These are phyloP conservation scores for Limanda limanda DNA, from an alignment of 2,113 vertebrate species.

Conservation along the genomic window DNA sequence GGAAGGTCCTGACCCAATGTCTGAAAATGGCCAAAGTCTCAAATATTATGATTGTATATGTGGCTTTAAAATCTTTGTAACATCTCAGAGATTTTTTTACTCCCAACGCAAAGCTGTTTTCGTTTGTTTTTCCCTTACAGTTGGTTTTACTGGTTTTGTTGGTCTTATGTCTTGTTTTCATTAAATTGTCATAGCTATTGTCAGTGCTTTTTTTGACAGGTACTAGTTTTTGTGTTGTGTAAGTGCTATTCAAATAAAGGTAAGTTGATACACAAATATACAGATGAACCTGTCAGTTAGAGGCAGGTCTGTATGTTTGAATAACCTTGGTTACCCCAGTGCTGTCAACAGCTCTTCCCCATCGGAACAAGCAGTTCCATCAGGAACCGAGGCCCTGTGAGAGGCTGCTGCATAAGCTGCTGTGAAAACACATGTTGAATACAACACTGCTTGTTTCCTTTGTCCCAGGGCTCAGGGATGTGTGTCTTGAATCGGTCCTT, in stretches of 20 bases:
- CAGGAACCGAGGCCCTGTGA: not conserved
- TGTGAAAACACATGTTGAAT: slow-evolving; percentile 1
- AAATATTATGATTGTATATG: no score
- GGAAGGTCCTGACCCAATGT: no score
- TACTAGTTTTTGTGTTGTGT: not conserved
- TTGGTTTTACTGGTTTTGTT: no score
- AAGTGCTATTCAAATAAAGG: not conserved
- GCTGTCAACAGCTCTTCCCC: slow-evolving; percentile 19
- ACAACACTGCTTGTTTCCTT: slow-evolving; percentile 3
- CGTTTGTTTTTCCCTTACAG: no score
- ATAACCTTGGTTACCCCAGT: not conserved
- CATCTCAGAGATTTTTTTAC: no score
- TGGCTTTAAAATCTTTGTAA: no score
- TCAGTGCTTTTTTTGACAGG: not conserved
- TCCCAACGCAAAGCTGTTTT: no score
- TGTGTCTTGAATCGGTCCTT: slow-evolving; percentile 12
- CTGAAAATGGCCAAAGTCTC: no score
- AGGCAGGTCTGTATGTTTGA: slow-evolving; percentile 22
- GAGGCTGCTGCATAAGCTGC: slow-evolving; percentile 5
- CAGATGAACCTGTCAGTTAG: not conserved
- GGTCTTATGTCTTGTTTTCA: not conserved
- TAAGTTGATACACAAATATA: not conserved
- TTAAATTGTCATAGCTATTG: not conserved
- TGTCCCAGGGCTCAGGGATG: not conserved
- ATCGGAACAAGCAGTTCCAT: slow-evolving; percentile 1